Conservation (phyloP, 2,888 invertebrate species). For the Loripinus fragilis region DNA sequence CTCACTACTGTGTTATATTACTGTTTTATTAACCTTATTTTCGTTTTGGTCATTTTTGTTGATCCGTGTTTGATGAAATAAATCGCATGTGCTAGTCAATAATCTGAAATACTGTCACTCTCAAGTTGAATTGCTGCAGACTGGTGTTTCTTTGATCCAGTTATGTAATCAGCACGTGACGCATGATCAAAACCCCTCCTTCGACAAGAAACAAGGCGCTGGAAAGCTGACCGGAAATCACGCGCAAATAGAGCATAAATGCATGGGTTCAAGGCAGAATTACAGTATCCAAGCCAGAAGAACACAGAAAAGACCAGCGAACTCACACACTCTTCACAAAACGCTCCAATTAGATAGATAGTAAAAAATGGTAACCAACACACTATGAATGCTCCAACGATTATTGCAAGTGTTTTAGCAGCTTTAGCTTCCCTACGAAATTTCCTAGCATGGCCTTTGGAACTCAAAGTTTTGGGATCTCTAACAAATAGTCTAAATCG, state of each 20-base stretch:
- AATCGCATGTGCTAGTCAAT: constrained; percentile 15
- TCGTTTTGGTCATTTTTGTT: too few species aligned
- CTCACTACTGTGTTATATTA: too few species aligned
- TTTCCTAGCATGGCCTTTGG: constrained; percentile 93
- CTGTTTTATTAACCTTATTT: too few species aligned
- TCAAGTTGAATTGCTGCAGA: constrained; percentile 39
- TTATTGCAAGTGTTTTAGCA: constrained; percentile 97
- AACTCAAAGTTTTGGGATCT: constrained; percentile 86
- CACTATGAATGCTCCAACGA: constrained; percentile 97
- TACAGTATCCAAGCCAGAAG: constrained; percentile 99
- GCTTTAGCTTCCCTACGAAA: constrained; percentile 96
- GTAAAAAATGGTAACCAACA: constrained; percentile 99
- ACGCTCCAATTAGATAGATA: constrained; percentile 94
- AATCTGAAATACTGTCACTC: constrained; percentile 61
- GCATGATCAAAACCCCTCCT: constrained; percentile 49
- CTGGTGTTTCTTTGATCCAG: constrained; percentile 35
- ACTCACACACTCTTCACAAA: constrained; percentile 91
- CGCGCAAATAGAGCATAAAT: constrained; percentile 97
- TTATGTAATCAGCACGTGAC: constrained; percentile 50
- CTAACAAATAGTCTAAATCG: constrained; percentile 45
- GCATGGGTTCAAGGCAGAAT: constrained; percentile 97
- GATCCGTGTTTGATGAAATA: background rate
- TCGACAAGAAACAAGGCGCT: constrained; percentile 88
- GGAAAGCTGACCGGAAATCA: constrained; percentile 97
- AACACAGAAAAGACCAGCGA: constrained; percentile 92